These are phyloP conservation scores for Hydrolagus affinis DNA, from an alignment of 2,113 vertebrate species.

Conservation along the genomic window DNA sequence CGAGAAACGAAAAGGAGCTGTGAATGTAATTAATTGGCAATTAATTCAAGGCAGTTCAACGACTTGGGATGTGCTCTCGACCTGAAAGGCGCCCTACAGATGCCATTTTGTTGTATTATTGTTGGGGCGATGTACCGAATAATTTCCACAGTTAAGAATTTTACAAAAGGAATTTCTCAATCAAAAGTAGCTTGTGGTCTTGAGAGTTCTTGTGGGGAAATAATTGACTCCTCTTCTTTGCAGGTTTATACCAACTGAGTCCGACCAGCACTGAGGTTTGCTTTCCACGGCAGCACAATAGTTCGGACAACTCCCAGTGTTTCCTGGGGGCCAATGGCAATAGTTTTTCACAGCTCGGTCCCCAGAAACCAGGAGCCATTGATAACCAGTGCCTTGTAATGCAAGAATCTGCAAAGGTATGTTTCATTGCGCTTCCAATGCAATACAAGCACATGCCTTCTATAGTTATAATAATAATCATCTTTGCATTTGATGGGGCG, in stretches of 20 bases:
- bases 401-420: conserved; percentile 84
- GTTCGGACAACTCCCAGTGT: conserved; percentile 88
- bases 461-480: too few species aligned
- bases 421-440: not conserved
- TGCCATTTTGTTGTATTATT: too few species aligned
- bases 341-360: conserved; percentile 66
- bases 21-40: too few species aligned
- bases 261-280: conserved; percentile 71
- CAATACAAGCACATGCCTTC: too few species aligned
- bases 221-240: conserved; percentile 26
- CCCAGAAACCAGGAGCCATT: conserved; percentile 89
- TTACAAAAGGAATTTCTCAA: not conserved
- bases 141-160: not conserved
- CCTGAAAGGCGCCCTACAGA: too few species aligned
- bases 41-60: too few species aligned
- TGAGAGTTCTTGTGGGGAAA: not conserved
- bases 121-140: too few species aligned
- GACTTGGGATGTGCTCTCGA: too few species aligned
- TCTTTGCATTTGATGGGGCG: too few species aligned
- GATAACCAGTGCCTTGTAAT: conserved; percentile 90
- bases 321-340: conserved; percentile 74
- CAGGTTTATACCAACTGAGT: conserved; percentile 67
- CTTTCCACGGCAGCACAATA: conserved; percentile 80
- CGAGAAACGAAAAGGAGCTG: too few species aligned
- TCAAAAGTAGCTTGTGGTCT: not conserved